These are phyloP conservation scores for Fregata magnificens DNA, from an alignment of 2,113 vertebrate genomes.

Conservation along the genomic window DNA sequence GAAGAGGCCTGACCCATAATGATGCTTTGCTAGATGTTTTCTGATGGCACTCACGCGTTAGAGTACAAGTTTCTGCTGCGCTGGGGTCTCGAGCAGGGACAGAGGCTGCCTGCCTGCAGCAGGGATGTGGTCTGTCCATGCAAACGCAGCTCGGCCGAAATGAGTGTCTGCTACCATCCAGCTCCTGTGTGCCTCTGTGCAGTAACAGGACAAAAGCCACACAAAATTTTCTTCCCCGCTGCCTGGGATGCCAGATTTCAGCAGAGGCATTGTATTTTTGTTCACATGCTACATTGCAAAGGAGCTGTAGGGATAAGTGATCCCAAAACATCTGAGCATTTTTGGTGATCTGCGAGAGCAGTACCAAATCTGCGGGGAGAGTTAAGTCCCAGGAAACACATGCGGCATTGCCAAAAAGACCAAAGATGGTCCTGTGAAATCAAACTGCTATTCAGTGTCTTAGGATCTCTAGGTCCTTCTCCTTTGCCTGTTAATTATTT, in stretches of 20 bases:
- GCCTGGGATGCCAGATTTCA: neutral
- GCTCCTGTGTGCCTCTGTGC: no score
- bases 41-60: fast-evolving
- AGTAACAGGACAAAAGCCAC: neutral
- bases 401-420: neutral
- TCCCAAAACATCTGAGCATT: neutral
- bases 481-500: neutral
- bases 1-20: neutral
- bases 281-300: neutral
- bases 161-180: fast-evolving
- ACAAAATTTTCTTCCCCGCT: fast-evolving
- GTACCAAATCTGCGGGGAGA: neutral
- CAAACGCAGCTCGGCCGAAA: neutral
- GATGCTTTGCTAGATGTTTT: neutral
- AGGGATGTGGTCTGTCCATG: neutral
- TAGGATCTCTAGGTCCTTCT: neutral
- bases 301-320: neutral
- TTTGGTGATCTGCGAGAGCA: neutral
- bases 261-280: neutral
- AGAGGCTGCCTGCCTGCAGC: neutral
- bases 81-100: neutral
- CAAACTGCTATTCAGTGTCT: neutral
- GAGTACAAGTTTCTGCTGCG: neutral
- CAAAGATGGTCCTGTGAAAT: neutral
- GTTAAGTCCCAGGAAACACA: neutral